These are phyloP conservation scores for Choloepus didactylus DNA, from an alignment of 2,797 vertebrate genomes.

Conservation along the genomic window DNA sequence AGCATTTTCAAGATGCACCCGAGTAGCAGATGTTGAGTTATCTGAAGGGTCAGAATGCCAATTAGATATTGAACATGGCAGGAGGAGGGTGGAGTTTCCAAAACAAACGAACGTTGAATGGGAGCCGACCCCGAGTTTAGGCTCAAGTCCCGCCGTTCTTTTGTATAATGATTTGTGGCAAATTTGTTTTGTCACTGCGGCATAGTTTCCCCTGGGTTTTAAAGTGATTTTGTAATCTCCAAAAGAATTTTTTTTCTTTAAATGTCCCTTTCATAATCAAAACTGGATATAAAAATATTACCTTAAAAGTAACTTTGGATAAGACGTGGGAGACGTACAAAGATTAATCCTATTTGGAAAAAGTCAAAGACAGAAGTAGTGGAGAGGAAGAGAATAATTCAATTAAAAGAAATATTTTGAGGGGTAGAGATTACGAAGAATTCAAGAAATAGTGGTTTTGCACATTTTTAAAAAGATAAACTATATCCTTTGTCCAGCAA, in stretches of 20 bases:
- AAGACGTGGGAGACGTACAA: conserved; percentile 56
- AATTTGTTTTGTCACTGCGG: conserved; percentile 99
- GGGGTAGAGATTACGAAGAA: not conserved
- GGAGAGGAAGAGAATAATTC: conserved; percentile 33
- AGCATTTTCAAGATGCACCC: conserved; percentile 90
- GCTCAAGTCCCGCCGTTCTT: conserved; percentile 96
- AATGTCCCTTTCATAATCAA: conserved; percentile 80
- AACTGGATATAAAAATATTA: conserved; percentile 71
- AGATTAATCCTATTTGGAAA: conserved; percentile 59
- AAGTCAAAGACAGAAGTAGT: not conserved
- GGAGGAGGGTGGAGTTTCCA: conserved; percentile 93
- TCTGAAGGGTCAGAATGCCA: conserved; percentile 97
- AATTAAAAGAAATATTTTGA: conserved; percentile 43
- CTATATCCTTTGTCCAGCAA: not conserved
- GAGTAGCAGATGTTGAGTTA: conserved; percentile 96
- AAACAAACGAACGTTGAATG: conserved; percentile 93
- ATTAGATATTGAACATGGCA: conserved; percentile 96
- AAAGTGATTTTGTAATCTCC: conserved; percentile 87
- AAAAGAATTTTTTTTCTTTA: conserved; percentile 67
- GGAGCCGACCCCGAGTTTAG: conserved; percentile 91
- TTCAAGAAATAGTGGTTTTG: not conserved
- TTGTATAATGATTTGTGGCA: conserved; percentile 99
- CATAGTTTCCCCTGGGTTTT: conserved; percentile 89
- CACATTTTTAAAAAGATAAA: not conserved
- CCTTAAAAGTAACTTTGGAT: conserved; percentile 81